phyloP scores from a whole-genome alignment of 2,888 invertebrate species.

The Protonemura montana region DNA sequence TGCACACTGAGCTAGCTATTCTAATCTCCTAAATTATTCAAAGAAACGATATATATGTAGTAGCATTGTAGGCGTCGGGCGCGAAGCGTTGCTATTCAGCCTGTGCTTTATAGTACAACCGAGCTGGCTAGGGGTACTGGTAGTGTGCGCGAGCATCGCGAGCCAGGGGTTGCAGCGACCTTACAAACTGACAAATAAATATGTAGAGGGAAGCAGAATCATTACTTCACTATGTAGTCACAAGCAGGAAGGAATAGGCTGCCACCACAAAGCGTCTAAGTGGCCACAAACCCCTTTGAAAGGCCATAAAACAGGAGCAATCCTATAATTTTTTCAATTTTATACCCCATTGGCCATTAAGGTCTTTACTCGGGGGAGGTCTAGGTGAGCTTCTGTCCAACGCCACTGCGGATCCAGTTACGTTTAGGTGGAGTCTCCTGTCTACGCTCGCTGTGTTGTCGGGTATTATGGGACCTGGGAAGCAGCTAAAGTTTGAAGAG shows the following conservation, averaged over 20 bases:
- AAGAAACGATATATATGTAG: conserved; percentile 35
- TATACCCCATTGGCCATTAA: conserved; percentile 12
- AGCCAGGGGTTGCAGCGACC: not conserved
- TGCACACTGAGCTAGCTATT: conserved; percentile 27
- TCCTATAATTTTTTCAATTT: conserved; percentile 12
- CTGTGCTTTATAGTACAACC: not conserved
- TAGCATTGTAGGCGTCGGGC: conserved; percentile 30
- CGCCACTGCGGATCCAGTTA: not conserved
- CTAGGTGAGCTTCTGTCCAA: not conserved
- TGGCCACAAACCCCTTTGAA: conserved; percentile 7
- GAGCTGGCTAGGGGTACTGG: not conserved
- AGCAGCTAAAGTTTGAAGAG: not conserved
- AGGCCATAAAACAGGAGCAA: conserved; percentile 12
- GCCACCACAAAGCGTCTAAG: conserved; percentile 7
- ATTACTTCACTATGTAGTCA: not conserved
- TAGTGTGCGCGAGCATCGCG: not conserved
- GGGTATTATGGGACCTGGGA: not conserved
- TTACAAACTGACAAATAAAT: conserved; percentile 12
- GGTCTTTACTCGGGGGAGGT: not conserved
- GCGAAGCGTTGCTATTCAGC: conserved; percentile 21
- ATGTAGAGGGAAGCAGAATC: conserved; percentile 12
- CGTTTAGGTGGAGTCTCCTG: not conserved
- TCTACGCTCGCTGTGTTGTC: not conserved
- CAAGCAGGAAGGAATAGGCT: not conserved
- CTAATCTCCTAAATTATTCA: conserved; percentile 41